Conservation (phyloP, 2,113 vertebrate genomes). For the Scortum barcoo region DNA sequence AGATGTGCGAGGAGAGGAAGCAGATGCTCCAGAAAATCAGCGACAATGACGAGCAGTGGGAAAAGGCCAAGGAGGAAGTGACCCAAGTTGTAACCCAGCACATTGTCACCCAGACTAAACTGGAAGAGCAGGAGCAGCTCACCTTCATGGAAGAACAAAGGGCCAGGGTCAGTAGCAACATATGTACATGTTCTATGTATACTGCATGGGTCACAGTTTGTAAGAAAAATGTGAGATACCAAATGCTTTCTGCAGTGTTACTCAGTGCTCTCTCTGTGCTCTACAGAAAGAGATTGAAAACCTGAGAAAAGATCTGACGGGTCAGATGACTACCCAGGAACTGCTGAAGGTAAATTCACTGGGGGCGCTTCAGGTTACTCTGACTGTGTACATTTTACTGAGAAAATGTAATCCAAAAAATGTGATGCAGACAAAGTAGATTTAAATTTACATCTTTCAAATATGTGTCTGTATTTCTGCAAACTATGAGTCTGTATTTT, state of each 20-base stretch:
- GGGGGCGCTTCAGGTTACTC: not conserved
- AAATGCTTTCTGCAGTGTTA: conserved; percentile 7
- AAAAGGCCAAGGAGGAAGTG: conserved; percentile 79
- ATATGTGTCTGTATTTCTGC: not conserved
- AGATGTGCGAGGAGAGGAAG: conserved; percentile 74
- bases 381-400: not conserved
- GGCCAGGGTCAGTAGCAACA: conserved; percentile 75
- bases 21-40: conserved; percentile 75
- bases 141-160: conserved; percentile 69
- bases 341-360: conserved; percentile 74
- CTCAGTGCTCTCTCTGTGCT: conserved; percentile 26
- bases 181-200: conserved; percentile 41
- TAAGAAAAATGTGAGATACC: conserved; percentile 11
- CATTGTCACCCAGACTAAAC: conserved; percentile 70
- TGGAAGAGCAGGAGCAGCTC: conserved; percentile 78
- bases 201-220: conserved; percentile 9
- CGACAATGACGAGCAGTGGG: conserved; percentile 80
- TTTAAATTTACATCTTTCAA: not conserved
- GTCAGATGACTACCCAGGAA: conserved; percentile 56
- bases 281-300: conserved; percentile 72
- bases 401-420: not conserved
- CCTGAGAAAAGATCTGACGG: conserved; percentile 63
- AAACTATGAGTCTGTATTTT: not conserved
- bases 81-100: conserved; percentile 71
- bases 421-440: not conserved